Conservation (phyloP, 2,888 invertebrate genomes). For the Fissipunctia ypsillon region DNA sequence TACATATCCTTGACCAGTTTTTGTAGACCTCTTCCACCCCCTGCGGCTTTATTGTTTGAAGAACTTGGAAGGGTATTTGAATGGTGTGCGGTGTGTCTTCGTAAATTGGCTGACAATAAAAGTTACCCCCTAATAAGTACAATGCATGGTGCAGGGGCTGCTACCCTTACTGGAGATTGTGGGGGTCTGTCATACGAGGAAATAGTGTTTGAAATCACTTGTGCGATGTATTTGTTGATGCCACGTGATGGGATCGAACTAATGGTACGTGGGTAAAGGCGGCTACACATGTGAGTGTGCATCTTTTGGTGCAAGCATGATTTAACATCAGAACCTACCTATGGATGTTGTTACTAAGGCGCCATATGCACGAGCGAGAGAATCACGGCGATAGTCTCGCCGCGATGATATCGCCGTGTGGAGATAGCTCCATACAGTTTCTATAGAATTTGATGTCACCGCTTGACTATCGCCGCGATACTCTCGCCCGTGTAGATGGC, state of each 20-base stretch:
- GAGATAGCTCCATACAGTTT: too few species aligned
- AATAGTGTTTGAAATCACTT: constrained; percentile 82
- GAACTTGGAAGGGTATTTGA: constrained; percentile 67
- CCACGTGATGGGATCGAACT: constrained; percentile 32
- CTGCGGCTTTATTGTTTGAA: constrained; percentile 58
- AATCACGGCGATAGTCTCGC: too few species aligned
- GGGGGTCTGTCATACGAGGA: constrained; percentile 76
- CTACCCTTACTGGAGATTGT: constrained; percentile 81
- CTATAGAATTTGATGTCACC: too few species aligned
- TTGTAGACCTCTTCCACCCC: constrained; percentile 69
- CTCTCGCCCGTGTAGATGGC: too few species aligned
- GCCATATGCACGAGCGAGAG: too few species aligned
- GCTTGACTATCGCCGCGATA: too few species aligned
- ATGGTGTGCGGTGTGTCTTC: constrained; percentile 75
- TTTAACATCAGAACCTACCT: background rate
- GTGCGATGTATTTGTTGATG: constrained; percentile 74
- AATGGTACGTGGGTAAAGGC: constrained; percentile 30
- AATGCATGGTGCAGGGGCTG: constrained; percentile 87
- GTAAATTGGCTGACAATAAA: constrained; percentile 82
- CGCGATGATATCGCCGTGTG: too few species aligned
- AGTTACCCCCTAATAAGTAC: constrained; percentile 87
- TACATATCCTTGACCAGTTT: constrained; percentile 77
- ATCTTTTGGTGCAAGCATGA: background rate
- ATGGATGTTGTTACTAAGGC: background rate
- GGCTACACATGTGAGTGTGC: background rate